Conservation (phyloP, 2,888 invertebrate species). For the Campoplex capitator region DNA sequence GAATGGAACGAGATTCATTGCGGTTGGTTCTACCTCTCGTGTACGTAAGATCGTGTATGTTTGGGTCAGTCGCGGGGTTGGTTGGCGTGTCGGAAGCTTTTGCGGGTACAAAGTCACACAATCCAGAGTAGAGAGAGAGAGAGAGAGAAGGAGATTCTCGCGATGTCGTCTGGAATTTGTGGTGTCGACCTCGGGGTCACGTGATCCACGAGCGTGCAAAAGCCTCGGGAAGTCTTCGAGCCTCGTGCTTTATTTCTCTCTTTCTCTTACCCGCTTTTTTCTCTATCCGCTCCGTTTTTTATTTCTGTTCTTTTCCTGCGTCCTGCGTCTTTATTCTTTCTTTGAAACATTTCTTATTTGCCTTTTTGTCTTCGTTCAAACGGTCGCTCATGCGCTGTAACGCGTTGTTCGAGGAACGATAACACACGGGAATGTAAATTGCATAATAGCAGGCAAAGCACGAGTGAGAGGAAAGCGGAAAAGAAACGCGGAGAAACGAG, state of each 20-base stretch:
- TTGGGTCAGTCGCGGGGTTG: conserved; percentile 22
- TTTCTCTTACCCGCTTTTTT: not conserved
- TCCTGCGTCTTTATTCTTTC: not conserved
- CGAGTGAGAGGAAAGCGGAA: not conserved
- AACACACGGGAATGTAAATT: not conserved
- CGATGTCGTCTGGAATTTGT: conserved; percentile 69
- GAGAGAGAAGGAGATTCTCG: conserved; percentile 29
- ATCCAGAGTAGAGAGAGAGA: conserved; percentile 14
- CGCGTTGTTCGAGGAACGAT: not conserved
- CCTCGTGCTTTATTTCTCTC: conserved; percentile 30
- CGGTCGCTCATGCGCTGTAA: not conserved
- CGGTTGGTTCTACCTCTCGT: conserved; percentile 7
- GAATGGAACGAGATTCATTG: conserved; percentile 3
- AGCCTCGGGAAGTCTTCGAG: conserved; percentile 61
- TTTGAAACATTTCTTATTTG: not conserved
- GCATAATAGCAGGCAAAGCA: not conserved
- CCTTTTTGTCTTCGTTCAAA: not conserved
- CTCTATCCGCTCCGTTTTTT: not conserved
- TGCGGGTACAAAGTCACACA: conserved; percentile 41
- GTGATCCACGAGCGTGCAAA: conserved; percentile 65
- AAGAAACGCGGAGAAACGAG: not conserved
- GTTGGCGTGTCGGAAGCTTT: conserved; percentile 48
- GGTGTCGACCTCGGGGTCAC: conserved; percentile 66
- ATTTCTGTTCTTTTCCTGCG: not conserved
- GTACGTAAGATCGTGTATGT: conserved; percentile 1